Evolutionary conservation across 64 coral and sea anemone genomes (phyloP).

Genomic region (Pocillopora damicornis): DNA sequence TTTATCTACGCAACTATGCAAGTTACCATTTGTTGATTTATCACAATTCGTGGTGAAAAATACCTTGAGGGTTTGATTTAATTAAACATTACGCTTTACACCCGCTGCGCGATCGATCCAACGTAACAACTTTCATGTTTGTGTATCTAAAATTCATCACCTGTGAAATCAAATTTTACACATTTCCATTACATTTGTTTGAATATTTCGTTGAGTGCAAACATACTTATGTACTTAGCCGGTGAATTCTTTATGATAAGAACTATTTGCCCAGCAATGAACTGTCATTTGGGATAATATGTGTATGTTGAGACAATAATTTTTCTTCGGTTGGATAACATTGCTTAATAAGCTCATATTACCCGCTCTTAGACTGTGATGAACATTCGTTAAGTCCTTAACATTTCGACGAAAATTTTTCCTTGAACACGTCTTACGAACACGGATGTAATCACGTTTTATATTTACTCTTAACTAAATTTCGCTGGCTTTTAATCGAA

Average conservation of each 20-base stretch:
- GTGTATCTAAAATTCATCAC: background rate
- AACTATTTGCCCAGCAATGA: constrained; percentile 12
- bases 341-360: background rate
- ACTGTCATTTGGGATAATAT: background rate
- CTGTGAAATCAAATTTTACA: background rate
- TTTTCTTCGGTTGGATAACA: background rate
- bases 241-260: background rate
- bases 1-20: background rate
- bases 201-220: background rate
- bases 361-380: too few relatives aligned
- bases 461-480: too few relatives aligned
- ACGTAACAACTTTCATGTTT: background rate
- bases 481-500: too few relatives aligned
- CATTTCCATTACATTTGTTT: background rate
- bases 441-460: too few relatives aligned
- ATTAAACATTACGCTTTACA: background rate
- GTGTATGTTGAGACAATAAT: constrained; percentile 2
- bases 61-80: background rate
- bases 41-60: background rate
- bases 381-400: too few relatives aligned
- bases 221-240: constrained; percentile 2
- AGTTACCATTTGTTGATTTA: constrained; percentile 3
- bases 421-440: too few relatives aligned
- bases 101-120: background rate
- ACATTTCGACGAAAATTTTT: too few relatives aligned